Percentiles rank a stretch among this genome's conserved stretches.
These are phyloP conservation scores for Nyleta sp. DNA, from an alignment of 2,888 invertebrate species.

Conservation along the genomic window DNA sequence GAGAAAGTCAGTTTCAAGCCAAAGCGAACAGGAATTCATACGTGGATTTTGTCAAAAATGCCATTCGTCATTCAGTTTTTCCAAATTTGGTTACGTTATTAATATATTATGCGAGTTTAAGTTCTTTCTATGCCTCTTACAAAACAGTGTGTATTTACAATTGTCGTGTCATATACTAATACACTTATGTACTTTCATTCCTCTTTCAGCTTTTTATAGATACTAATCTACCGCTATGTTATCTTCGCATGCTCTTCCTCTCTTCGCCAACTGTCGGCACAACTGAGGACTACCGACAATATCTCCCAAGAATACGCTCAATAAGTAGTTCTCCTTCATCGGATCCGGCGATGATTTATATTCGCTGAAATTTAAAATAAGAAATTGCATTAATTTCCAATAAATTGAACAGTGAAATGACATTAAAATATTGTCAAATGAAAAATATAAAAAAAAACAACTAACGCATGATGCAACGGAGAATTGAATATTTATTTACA, in stretches of 20 bases:
- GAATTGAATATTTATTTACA: too few species aligned
- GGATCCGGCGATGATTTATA: constrained; percentile 89
- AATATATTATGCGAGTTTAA: constrained; percentile 8
- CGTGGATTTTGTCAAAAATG: constrained; percentile 8
- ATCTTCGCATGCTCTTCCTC: constrained; percentile 84
- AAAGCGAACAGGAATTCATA: background rate
- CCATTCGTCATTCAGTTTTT: constrained; percentile 1
- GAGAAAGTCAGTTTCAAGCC: background rate
- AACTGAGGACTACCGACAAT: constrained; percentile 91
- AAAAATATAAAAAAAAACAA: too few species aligned
- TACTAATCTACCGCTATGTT: constrained; percentile 51
- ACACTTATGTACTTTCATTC: constrained; percentile 16
- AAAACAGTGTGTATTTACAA: constrained; percentile 42
- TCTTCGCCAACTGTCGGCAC: constrained; percentile 91
- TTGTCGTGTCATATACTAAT: constrained; percentile 17
- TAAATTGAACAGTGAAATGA: background rate
- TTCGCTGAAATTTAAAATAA: constrained; percentile 84
- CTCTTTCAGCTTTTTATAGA: constrained; percentile 8
- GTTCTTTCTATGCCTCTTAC: constrained; percentile 6
- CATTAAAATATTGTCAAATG: background rate
- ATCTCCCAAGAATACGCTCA: constrained; percentile 93
- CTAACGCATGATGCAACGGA: too few species aligned
- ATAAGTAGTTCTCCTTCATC: constrained; percentile 89
- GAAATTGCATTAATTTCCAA: constrained; percentile 3
- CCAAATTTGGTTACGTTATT: constrained; percentile 7